Conservation (phyloP, 2,888 invertebrate species). For the Phymatocera aterrima region DNA sequence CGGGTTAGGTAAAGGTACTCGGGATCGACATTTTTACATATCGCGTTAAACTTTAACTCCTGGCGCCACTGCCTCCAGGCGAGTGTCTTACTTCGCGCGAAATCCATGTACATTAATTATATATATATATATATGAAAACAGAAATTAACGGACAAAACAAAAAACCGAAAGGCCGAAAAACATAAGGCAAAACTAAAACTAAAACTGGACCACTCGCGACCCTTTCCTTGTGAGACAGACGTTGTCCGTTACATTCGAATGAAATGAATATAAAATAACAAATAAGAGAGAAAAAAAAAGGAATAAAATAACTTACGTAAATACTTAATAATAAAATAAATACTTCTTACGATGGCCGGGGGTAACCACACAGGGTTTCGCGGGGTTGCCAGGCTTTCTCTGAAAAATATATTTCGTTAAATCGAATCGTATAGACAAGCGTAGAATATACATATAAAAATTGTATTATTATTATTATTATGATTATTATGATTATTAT, state of each 20-base stretch:
- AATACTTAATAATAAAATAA: conserved; percentile 18
- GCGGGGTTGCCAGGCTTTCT: conserved; percentile 58
- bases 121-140: conserved; percentile 17
- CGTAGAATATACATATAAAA: conserved; percentile 33
- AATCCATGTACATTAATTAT: background rate
- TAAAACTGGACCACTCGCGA: no score
- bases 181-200: no score
- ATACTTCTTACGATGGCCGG: conserved; percentile 45
- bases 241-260: no score
- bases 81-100: no score
- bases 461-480: no score
- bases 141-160: no score
- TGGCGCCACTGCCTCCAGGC: background rate
- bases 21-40: conserved; percentile 24
- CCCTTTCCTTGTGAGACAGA: no score
- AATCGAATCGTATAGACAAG: conserved; percentile 29
- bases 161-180: no score
- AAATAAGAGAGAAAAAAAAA: conserved; percentile 33
- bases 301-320: conserved; percentile 10
- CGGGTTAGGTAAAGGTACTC: conserved; percentile 1
- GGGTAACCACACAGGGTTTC: conserved; percentile 53
- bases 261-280: background rate
- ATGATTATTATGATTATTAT: no score
- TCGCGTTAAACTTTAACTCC: conserved; percentile 12
- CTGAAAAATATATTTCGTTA: conserved; percentile 36